phyloP scores from a whole-genome alignment of 2,113 vertebrate genomes.

The Saccopteryx leptura region DNA sequence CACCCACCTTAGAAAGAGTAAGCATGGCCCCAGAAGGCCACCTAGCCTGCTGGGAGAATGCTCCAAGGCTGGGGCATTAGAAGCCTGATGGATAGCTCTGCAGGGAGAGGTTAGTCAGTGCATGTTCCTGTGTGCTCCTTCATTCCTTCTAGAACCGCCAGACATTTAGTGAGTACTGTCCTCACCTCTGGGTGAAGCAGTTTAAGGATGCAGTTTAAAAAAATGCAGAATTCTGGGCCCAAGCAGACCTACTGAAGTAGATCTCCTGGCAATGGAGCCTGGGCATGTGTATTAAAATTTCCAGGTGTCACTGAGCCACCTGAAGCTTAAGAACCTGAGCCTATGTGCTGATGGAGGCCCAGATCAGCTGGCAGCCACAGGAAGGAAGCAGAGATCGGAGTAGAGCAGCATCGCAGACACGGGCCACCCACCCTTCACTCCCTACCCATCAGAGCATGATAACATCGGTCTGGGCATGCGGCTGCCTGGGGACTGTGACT shows the following conservation, averaged over 20 bases:
- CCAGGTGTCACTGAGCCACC: neutral
- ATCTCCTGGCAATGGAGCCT: neutral
- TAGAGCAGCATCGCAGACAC: neutral
- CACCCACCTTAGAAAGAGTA: neutral
- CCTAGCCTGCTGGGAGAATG: neutral
- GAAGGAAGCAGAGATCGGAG: neutral
- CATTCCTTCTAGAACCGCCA: neutral
- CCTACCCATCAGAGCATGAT: neutral
- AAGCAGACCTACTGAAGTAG: neutral
- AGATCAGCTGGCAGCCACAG: neutral
- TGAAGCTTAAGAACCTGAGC: neutral
- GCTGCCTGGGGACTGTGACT: neutral
- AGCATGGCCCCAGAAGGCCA: fast-evolving
- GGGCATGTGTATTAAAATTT: neutral
- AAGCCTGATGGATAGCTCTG: neutral
- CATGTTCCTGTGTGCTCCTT: neutral
- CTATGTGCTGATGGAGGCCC: neutral
- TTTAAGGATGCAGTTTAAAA: neutral
- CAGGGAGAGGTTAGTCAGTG: neutral
- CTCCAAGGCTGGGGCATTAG: neutral
- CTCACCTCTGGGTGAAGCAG: neutral
- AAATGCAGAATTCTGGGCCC: neutral
- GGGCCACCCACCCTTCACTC: neutral
- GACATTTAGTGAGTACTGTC: neutral
- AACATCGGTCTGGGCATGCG: neutral